Conservation (phyloP, 1,140 invertebrate genomes). For the Lamellibrachia luymesi region DNA sequence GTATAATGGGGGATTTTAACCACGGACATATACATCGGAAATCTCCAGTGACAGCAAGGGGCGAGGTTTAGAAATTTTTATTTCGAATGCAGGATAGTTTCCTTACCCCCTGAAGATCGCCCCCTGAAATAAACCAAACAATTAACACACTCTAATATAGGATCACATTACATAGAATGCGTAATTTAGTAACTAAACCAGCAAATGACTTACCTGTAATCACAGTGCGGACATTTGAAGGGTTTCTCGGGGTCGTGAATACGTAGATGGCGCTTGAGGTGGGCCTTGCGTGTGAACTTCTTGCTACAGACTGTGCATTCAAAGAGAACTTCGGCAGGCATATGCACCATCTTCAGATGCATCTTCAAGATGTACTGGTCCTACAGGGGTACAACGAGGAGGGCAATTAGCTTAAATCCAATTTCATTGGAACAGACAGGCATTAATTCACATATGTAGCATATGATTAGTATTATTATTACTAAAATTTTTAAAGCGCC, state of each 20-base stretch:
- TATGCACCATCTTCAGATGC: conserved; percentile 59
- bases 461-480: too few species aligned
- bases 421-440: neutral
- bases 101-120: too few species aligned
- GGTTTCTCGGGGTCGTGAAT: conserved; percentile 58
- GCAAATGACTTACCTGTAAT: conserved; percentile 50
- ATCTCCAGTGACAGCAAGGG: too few species aligned
- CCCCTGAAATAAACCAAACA: neutral
- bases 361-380: conserved; percentile 59
- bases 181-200: neutral
- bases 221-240: conserved; percentile 56
- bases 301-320: conserved; percentile 55
- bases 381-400: conserved; percentile 32
- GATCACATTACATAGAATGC: neutral
- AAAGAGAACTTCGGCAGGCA: conserved; percentile 56
- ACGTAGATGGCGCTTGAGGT: conserved; percentile 55
- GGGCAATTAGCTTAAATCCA: neutral
- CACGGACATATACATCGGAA: too few species aligned
- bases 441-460: too few species aligned
- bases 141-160: neutral
- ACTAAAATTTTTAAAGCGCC: too few species aligned
- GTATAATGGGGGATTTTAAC: too few species aligned
- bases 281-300: conserved; percentile 57
- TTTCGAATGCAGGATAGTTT: too few species aligned
- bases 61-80: too few species aligned